A percentile compares a stretch with the other conserved stretches of the same genome.
These are phyloP conservation scores for Rhineura floridana DNA, from an alignment of 2,113 vertebrate species.

Conservation along the genomic window DNA sequence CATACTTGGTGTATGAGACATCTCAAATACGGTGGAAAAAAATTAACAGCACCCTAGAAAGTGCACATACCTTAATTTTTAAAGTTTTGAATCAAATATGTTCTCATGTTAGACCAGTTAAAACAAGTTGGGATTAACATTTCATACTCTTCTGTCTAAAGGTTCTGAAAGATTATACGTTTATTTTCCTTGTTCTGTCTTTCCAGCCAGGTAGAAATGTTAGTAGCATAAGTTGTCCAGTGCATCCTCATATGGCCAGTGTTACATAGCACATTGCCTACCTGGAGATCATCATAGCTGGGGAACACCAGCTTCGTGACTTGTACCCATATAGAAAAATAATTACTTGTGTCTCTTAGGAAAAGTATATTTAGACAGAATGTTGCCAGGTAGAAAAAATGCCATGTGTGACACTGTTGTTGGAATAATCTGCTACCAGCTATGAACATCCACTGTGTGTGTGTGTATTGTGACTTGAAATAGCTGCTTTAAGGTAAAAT, in stretches of 20 bases:
- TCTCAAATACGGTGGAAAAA: not conserved
- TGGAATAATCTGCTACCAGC: not conserved
- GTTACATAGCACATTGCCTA: not conserved
- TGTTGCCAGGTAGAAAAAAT: not conserved
- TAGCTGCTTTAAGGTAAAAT: not conserved
- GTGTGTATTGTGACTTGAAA: not conserved
- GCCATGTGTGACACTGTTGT: not conserved
- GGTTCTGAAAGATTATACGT: not conserved
- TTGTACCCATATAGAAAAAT: not conserved
- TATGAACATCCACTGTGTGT: not conserved
- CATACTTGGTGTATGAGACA: not conserved
- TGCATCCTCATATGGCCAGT: not conserved
- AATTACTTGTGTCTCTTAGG: not conserved
- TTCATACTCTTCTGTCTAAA: not conserved
- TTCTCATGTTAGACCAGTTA: not conserved
- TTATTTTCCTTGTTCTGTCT: not conserved
- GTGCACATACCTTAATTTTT: not conserved
- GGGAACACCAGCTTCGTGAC: not conserved
- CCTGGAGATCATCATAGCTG: not conserved
- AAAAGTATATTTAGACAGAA: not conserved
- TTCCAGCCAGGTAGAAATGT: not conserved
- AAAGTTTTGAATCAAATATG: not conserved
- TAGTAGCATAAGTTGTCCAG: not conserved
- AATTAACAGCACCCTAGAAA: not conserved
- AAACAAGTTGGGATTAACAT: not conserved